A percentile compares a stretch with the other conserved stretches of the same genome.
Evolutionary conservation across 2,888 invertebrate species (phyloP).

Genomic region (Agrotis puta): DNA sequence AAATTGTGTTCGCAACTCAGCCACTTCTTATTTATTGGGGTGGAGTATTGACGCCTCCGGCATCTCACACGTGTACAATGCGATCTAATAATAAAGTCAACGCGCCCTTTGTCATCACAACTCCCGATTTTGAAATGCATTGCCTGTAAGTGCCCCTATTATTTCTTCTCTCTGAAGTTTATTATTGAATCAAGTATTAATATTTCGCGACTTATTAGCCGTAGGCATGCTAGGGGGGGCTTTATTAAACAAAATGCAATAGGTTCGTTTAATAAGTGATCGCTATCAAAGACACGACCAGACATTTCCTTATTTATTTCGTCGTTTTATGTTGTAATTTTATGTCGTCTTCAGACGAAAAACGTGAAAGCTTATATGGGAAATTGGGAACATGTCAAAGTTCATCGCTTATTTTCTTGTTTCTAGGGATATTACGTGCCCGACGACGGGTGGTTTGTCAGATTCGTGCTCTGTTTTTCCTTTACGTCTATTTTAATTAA

Average conservation of each 20-base stretch:
- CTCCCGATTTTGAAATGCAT: conserved; percentile 81
- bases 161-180: conserved; percentile 61
- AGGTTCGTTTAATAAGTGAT: conserved; percentile 45
- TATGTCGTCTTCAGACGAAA: conserved; percentile 47
- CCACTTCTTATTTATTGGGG: conserved; percentile 86
- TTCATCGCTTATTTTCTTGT: conserved; percentile 43
- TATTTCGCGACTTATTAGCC: conserved; percentile 46
- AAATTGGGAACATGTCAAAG: conserved; percentile 53
- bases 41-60: conserved; percentile 79
- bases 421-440: conserved; percentile 33
- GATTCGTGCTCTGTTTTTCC: conserved; percentile 29
- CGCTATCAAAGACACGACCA: conserved; percentile 46
- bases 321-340: conserved; percentile 47
- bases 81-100: conserved; percentile 80
- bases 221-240: conserved; percentile 22
- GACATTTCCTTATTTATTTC: conserved; percentile 53
- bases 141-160: conserved; percentile 72
- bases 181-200: conserved; percentile 62
- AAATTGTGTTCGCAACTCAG: conserved; percentile 88
- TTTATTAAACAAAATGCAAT: conserved; percentile 42
- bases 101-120: conserved; percentile 79
- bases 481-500: conserved; percentile 80
- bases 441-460: conserved; percentile 25
- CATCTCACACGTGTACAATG: conserved; percentile 75
- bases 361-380: conserved; percentile 54